phyloP scores from a whole-genome alignment of 2,113 vertebrate species.

The Lepidothrix coronata region DNA sequence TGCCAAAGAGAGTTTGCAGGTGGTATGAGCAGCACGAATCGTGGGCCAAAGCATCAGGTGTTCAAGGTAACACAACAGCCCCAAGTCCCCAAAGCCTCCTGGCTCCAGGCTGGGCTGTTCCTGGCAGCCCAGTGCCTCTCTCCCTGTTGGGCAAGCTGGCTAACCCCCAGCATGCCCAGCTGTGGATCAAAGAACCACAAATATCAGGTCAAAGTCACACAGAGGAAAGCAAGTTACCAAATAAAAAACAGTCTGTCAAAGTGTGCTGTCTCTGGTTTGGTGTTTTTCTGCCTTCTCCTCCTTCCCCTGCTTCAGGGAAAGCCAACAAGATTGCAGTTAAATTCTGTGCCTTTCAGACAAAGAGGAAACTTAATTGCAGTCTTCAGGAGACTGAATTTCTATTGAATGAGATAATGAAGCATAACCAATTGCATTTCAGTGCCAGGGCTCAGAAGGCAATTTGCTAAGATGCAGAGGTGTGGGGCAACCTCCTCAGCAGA shows the following conservation, averaged over 20 bases:
- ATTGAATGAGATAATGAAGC: slow-evolving; percentile 62
- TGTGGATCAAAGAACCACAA: background rate
- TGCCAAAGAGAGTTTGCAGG: background rate
- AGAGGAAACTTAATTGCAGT: slow-evolving; percentile 54
- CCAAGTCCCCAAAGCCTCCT: background rate
- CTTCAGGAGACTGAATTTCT: slow-evolving; percentile 53
- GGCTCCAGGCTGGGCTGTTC: background rate
- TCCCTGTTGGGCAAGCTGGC: rapidly evolving
- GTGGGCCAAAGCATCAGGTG: background rate
- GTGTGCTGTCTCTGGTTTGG: background rate
- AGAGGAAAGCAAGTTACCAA: background rate
- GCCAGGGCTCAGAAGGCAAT: slow-evolving; percentile 33
- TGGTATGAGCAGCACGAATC: background rate
- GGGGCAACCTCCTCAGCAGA: background rate
- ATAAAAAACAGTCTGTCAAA: background rate
- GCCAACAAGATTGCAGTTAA: background rate
- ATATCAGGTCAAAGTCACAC: background rate
- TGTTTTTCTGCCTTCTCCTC: background rate
- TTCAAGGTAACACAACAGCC: background rate
- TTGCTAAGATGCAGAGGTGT: slow-evolving; percentile 47
- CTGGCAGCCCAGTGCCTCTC: rapidly evolving
- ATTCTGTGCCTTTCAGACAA: slow-evolving; percentile 28
- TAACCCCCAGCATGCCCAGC: background rate
- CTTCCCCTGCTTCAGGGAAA: background rate
- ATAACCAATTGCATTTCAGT: slow-evolving; percentile 43